These are phyloP conservation scores for Deilephila porcellus DNA, from an alignment of 2,888 invertebrate genomes.

Conservation along the genomic window DNA sequence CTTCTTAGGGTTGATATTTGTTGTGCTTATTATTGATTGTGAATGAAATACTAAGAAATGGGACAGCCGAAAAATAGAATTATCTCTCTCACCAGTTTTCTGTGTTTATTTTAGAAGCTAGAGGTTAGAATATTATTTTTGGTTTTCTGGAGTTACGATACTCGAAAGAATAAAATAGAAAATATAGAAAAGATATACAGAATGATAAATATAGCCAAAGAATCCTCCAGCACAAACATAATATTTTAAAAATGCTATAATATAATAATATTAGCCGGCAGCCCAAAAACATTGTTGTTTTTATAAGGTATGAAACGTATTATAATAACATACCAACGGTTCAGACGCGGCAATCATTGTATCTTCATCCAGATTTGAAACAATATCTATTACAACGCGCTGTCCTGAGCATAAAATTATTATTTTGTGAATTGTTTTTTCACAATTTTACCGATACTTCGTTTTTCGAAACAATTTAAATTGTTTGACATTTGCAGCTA, in stretches of 20 bases:
- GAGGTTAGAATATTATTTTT: no score
- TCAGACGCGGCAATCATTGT: slow-evolving; percentile 96
- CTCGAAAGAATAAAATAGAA: no score
- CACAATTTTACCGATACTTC: background rate
- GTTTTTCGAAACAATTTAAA: background rate
- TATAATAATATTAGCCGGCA: background rate
- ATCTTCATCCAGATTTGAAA: slow-evolving; percentile 95
- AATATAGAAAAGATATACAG: no score
- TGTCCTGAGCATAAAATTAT: slow-evolving; percentile 50
- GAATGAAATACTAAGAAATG: no score
- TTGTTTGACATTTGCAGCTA: slow-evolving; percentile 13
- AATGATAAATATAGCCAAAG: no score
- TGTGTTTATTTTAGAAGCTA: no score
- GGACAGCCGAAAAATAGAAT: no score
- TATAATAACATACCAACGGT: slow-evolving; percentile 87
- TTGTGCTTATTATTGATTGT: no score
- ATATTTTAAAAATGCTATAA: background rate
- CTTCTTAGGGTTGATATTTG: no score
- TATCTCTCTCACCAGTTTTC: no score
- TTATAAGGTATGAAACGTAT: background rate
- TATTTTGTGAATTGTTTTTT: background rate
- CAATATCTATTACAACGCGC: slow-evolving; percentile 57
- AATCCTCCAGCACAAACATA: no score
- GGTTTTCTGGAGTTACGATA: no score
- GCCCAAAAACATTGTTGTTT: background rate